Evolutionary conservation across 2,888 invertebrate species (phyloP).

Genomic region (Epirrita christyi): DNA sequence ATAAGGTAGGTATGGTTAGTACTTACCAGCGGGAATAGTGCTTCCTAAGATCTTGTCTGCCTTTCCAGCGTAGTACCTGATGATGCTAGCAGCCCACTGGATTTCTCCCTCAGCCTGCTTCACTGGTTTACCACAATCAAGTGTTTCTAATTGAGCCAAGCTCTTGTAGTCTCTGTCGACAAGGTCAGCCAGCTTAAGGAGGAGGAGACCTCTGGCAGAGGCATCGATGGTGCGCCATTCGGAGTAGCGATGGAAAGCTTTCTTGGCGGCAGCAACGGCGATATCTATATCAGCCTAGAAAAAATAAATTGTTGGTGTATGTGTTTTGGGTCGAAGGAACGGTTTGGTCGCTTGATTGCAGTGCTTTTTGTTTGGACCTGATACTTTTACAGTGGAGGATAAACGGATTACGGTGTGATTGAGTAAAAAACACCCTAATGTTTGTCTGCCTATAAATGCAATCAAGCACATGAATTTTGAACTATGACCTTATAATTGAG

Average conservation of each 20-base stretch:
- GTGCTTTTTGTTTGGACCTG: too few species aligned
- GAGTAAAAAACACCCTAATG: too few species aligned
- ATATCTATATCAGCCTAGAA: conserved; percentile 90
- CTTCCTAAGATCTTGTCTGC: conserved; percentile 93
- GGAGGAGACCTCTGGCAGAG: conserved; percentile 89
- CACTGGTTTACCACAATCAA: conserved; percentile 97
- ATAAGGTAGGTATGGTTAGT: background rate
- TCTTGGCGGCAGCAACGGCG: conserved; percentile 91
- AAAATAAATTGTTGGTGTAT: background rate
- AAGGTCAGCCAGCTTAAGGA: conserved; percentile 89
- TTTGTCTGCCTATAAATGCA: too few species aligned
- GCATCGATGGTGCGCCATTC: conserved; percentile 93
- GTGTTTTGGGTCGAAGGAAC: too few species aligned
- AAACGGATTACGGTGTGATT: too few species aligned
- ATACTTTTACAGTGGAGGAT: too few species aligned
- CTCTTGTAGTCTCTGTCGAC: conserved; percentile 89
- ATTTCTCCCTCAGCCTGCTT: conserved; percentile 88
- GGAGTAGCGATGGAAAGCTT: conserved; percentile 89
- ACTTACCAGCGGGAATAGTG: conserved; percentile 87
- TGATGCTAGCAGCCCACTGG: conserved; percentile 81
- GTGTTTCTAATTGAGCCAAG: conserved; percentile 93
- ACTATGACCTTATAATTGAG: too few species aligned
- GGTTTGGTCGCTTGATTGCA: too few species aligned
- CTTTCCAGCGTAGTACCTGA: conserved; percentile 95
- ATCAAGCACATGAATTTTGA: too few species aligned